These are phyloP conservation scores for Agrochola macilenta DNA, from an alignment of 2,888 invertebrate species.

Conservation along the genomic window DNA sequence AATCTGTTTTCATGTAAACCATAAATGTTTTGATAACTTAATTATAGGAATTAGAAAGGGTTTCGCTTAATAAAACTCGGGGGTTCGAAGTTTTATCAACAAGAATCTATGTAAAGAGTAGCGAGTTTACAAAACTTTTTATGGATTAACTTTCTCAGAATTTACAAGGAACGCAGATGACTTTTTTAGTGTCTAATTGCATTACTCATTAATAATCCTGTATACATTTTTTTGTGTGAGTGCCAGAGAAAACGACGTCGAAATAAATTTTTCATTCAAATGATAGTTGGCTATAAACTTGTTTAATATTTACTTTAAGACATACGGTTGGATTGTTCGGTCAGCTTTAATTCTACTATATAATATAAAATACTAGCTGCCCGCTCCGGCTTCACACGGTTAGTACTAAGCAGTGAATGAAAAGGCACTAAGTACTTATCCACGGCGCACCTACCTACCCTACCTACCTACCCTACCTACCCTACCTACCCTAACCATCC, in stretches of 20 bases:
- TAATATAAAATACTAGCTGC: no score
- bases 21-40: slow-evolving; percentile 57
- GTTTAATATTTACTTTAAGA: slow-evolving; percentile 38
- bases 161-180: slow-evolving; percentile 21
- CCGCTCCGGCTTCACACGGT: no score
- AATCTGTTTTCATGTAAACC: slow-evolving; percentile 32
- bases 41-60: slow-evolving; percentile 58
- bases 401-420: no score
- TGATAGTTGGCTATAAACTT: slow-evolving; percentile 33
- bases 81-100: slow-evolving; percentile 42
- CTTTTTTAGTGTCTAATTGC: slow-evolving; percentile 44
- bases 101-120: slow-evolving; percentile 38
- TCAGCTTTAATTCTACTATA: neutral
- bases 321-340: slow-evolving; percentile 1
- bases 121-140: slow-evolving; percentile 53
- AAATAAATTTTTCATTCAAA: slow-evolving; percentile 29
- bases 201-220: slow-evolving; percentile 35
- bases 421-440: no score
- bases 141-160: slow-evolving; percentile 50
- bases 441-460: no score
- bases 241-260: slow-evolving; percentile 24
- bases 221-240: slow-evolving; percentile 19
- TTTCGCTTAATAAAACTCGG: slow-evolving; percentile 63
- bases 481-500: no score
- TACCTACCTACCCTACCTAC: no score